phyloP scores from a whole-genome alignment of 2,888 invertebrate genomes.

The Aradus depressus region DNA sequence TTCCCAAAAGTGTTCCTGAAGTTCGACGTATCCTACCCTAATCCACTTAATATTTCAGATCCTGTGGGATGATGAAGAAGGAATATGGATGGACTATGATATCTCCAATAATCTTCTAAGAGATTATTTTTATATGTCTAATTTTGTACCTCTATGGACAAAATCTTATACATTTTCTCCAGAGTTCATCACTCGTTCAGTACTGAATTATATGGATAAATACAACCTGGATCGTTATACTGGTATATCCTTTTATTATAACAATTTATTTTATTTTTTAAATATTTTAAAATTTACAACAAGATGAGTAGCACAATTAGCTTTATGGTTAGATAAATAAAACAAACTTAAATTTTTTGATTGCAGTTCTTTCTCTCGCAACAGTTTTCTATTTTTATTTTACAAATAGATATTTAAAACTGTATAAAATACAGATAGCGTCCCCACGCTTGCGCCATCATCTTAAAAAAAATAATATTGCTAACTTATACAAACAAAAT shows the following conservation, averaged over 20 bases:
- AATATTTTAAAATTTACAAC: not conserved
- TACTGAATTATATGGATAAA: slow-evolving; percentile 20
- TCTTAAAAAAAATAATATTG: no score
- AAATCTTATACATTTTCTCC: slow-evolving; percentile 28
- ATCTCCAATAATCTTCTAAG: slow-evolving; percentile 40
- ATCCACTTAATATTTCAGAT: slow-evolving; percentile 36
- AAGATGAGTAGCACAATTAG: no score
- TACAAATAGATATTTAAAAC: no score
- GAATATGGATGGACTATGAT: slow-evolving; percentile 74
- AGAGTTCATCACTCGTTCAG: slow-evolving; percentile 1
- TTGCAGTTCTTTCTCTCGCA: no score
- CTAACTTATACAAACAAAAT: no score
- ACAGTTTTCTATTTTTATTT: no score
- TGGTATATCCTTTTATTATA: slow-evolving; percentile 16
- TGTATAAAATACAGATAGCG: no score
- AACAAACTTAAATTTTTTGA: no score
- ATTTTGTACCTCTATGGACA: slow-evolving; percentile 65
- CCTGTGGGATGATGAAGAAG: slow-evolving; percentile 62
- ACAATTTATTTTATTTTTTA: not conserved
- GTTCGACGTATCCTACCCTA: no score
- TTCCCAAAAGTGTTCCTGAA: no score
- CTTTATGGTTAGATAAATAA: no score
- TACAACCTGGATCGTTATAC: slow-evolving; percentile 19
- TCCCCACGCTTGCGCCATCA: no score
- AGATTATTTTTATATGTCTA: slow-evolving; percentile 57